Conservation (phyloP, 1,140 invertebrate genomes). For the Caerostris darwini region DNA sequence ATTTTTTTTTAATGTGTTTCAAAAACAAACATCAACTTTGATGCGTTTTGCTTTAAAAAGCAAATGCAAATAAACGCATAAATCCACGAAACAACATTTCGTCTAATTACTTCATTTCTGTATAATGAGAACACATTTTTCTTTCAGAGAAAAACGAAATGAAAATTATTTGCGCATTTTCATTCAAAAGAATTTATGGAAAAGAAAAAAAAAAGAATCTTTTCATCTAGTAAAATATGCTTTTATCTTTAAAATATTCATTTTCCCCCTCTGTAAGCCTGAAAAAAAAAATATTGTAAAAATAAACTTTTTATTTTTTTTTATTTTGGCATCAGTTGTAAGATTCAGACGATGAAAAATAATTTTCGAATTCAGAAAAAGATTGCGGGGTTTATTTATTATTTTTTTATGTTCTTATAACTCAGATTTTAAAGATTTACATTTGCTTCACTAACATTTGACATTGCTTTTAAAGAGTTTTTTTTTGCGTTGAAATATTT, state of each 20-base stretch:
- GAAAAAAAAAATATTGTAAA: neutral
- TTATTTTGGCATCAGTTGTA: neutral
- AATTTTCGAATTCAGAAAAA: slow-evolving; percentile 29
- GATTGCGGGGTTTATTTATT: neutral
- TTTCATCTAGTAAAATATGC: slow-evolving; percentile 1
- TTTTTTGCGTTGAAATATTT: neutral
- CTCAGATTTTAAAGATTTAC: slow-evolving; percentile 6
- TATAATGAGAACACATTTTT: slow-evolving; percentile 16
- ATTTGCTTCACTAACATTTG: slow-evolving; percentile 8
- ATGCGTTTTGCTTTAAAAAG: neutral
- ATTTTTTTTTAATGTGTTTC: neutral
- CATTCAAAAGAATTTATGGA: neutral
- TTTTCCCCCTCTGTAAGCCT: neutral
- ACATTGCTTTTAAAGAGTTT: neutral
- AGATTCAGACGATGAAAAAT: neutral
- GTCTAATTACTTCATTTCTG: slow-evolving; percentile 5
- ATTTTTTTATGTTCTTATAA: neutral
- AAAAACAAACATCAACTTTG: neutral
- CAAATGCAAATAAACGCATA: neutral
- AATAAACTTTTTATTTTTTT: neutral
- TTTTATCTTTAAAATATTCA: neutral
- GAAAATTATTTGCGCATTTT: neutral
- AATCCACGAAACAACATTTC: neutral
- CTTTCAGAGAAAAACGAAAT: neutral
- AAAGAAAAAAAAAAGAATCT: neutral